A percentile compares a stretch with the other conserved stretches of the same genome.
Evolutionary conservation across 1,140 invertebrate species (phyloP).

Genomic region (Anoplophora glabripennis): DNA sequence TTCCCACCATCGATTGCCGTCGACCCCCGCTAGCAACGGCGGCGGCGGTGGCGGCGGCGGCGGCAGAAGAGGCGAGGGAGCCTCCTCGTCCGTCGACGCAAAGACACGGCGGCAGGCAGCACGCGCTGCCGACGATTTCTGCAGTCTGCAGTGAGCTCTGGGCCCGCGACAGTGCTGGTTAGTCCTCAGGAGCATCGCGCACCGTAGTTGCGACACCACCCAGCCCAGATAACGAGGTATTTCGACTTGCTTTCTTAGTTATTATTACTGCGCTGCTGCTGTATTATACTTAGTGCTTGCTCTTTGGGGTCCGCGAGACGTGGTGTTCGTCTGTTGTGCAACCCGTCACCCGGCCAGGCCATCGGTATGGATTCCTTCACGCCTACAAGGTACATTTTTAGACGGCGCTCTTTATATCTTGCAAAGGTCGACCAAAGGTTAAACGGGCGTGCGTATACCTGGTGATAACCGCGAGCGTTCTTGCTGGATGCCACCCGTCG

Average conservation of each 20-base stretch:
- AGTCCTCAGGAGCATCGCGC: too few relatives aligned
- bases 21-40: neutral
- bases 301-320: constrained; percentile 6
- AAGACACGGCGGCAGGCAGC: constrained; percentile 1
- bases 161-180: neutral
- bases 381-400: constrained; percentile 2
- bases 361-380: constrained; percentile 10
- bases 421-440: constrained; percentile 18
- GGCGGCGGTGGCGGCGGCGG: neutral
- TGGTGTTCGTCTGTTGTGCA: neutral
- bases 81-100: constrained; percentile 11
- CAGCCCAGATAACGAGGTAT: too few relatives aligned
- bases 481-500: too few relatives aligned
- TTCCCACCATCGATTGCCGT: constrained; percentile 8
- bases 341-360: neutral
- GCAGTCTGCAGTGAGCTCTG: constrained; percentile 12
- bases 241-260: too few relatives aligned
- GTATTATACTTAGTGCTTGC: too few relatives aligned
- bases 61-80: neutral
- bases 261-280: too few relatives aligned
- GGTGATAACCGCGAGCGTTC: too few relatives aligned
- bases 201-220: too few relatives aligned
- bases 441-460: neutral
- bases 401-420: neutral
- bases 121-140: constrained; percentile 11